phyloP scores from a whole-genome alignment of 2,113 vertebrate genomes.

The Cryptomyrus ogoouensis region DNA sequence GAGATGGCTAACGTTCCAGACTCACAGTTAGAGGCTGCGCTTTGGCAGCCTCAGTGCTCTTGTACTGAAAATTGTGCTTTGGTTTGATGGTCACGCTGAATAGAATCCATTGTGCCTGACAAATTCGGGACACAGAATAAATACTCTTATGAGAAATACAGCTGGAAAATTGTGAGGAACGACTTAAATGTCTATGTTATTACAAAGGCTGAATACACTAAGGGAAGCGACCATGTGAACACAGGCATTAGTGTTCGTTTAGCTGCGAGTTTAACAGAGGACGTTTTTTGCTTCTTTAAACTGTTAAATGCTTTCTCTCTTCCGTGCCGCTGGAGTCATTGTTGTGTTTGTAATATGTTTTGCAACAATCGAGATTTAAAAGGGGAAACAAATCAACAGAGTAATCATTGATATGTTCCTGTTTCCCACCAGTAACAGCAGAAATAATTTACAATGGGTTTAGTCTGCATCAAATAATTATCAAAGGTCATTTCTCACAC shows the following conservation, averaged over 20 bases:
- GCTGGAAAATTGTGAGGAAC: background rate
- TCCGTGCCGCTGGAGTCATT: background rate
- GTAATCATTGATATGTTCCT: background rate
- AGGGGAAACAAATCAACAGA: background rate
- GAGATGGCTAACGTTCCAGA: background rate
- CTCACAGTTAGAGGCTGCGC: background rate
- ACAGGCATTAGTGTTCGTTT: slow-evolving; percentile 4
- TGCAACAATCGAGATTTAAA: background rate
- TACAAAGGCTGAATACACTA: background rate
- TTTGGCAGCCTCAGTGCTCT: background rate
- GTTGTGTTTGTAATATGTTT: background rate
- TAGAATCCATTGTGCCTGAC: slow-evolving; percentile 3
- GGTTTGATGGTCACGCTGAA: background rate
- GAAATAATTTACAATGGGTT: background rate
- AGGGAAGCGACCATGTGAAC: background rate
- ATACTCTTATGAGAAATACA: slow-evolving; percentile 7
- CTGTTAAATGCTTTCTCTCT: background rate
- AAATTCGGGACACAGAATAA: background rate
- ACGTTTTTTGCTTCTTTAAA: background rate
- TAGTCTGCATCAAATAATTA: background rate
- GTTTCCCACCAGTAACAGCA: background rate
- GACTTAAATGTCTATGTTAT: slow-evolving; percentile 3
- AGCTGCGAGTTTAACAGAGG: background rate
- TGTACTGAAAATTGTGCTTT: slow-evolving; percentile 1
- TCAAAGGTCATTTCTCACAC: background rate